phyloP scores from a whole-genome alignment of 1,140 invertebrate species.

The Idris sp. region DNA sequence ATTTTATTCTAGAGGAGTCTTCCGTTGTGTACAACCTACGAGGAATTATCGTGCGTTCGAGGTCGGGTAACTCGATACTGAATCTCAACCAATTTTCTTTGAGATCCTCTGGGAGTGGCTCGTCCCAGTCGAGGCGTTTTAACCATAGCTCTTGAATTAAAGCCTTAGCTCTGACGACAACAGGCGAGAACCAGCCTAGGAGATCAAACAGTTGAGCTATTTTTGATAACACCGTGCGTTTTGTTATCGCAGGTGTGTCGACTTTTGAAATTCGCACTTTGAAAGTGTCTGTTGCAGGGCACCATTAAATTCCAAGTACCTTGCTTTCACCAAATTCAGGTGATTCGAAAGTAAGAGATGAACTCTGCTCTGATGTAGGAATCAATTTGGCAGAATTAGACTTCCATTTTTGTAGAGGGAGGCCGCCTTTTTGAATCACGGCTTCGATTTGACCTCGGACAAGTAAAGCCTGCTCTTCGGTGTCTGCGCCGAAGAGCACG shows the following conservation, averaged over 20 bases:
- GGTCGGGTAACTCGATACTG: too few relatives aligned
- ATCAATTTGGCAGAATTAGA: background rate
- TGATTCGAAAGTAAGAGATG: too few relatives aligned
- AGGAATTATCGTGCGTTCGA: too few relatives aligned
- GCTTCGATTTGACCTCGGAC: background rate
- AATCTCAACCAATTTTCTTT: too few relatives aligned
- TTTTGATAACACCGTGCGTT: constrained; percentile 57
- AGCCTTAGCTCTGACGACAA: constrained; percentile 12
- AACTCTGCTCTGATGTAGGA: background rate
- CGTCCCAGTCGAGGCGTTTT: too few relatives aligned
- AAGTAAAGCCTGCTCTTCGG: background rate
- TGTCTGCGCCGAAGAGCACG: constrained; percentile 11
- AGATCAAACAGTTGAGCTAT: constrained; percentile 69
- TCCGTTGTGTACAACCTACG: too few relatives aligned
- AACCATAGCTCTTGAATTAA: too few relatives aligned
- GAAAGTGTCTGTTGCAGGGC: background rate
- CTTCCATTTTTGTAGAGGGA: constrained; percentile 2
- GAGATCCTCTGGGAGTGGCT: too few relatives aligned
- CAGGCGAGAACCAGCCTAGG: constrained; percentile 71
- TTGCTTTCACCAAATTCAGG: too few relatives aligned
- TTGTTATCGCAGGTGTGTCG: constrained; percentile 1
- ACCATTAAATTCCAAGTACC: constrained; percentile 1
- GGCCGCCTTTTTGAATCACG: background rate
- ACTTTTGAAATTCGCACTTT: background rate
- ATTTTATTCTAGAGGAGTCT: too few relatives aligned